Evolutionary conservation across 2,888 invertebrate species (phyloP).

Genomic region (Parapristionchus giblindavisi): DNA sequence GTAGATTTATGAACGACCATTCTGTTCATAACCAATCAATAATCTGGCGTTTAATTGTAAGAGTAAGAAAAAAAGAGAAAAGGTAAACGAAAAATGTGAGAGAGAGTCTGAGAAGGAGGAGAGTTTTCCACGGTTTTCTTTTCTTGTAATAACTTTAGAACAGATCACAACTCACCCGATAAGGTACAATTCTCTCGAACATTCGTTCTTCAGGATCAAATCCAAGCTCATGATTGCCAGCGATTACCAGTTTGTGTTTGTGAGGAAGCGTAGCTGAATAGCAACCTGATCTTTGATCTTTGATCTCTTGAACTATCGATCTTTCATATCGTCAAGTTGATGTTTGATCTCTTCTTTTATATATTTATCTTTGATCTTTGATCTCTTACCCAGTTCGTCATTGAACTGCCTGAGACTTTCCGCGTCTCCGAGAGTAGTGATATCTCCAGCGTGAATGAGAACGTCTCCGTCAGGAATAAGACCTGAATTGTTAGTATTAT

Average conservation of each 20-base stretch:
- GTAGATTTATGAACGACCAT: not conserved
- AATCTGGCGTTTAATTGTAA: not conserved
- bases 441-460: slow-evolving; percentile 86
- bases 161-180: slow-evolving; percentile 21
- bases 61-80: not conserved
- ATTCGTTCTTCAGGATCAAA: slow-evolving; percentile 76
- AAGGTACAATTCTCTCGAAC: slow-evolving; percentile 38
- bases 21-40: not conserved
- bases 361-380: no score
- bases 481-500: slow-evolving; percentile 31
- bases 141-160: slow-evolving; percentile 2
- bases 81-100: not conserved
- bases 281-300: no score
- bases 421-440: slow-evolving; percentile 74
- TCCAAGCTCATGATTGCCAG: slow-evolving; percentile 86
- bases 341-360: no score
- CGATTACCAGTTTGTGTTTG: slow-evolving; percentile 83
- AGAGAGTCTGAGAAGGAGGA: no score
- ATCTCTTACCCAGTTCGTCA: slow-evolving; percentile 43
- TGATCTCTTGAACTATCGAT: no score
- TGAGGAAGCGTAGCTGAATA: slow-evolving; percentile 79
- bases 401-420: slow-evolving; percentile 58
- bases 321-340: no score
- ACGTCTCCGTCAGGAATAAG: slow-evolving; percentile 82
- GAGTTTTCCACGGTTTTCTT: no score